phyloP scores from a whole-genome alignment of 1,140 invertebrate species.

The Ceratina australensis region DNA sequence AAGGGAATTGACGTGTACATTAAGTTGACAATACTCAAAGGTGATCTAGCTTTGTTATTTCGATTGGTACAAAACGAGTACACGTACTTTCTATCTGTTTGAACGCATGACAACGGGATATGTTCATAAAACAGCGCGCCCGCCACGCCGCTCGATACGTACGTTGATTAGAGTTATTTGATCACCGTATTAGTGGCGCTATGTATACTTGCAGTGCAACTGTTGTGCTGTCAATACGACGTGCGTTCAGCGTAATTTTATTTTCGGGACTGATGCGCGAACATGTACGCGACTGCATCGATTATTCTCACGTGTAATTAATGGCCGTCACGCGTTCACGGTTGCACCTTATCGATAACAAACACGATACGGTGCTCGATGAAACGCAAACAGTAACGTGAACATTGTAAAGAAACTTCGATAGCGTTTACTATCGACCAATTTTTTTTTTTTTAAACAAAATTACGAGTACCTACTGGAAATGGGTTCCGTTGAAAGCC shows the following conservation, averaged over 20 bases:
- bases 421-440: not conserved
- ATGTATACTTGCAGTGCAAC: conserved; percentile 11
- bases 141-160: too few species aligned
- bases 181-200: not conserved
- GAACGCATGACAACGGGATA: too few species aligned
- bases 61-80: not conserved
- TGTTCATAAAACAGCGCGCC: not conserved
- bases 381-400: not conserved
- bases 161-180: conserved; percentile 11
- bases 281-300: not conserved
- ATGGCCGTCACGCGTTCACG: not conserved
- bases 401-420: not conserved
- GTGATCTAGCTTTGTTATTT: not conserved
- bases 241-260: conserved; percentile 17
- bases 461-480: not conserved
- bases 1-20: too few species aligned
- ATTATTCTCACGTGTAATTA: conserved; percentile 21
- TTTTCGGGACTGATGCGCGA: not conserved
- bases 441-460: conserved; percentile 4
- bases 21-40: not conserved
- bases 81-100: not conserved
- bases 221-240: not conserved
- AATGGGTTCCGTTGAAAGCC: not conserved
- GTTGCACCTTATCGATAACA: not conserved
- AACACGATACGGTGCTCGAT: not conserved